These are phyloP conservation scores for Anas platyrhynchos DNA, from an alignment of 2,113 vertebrate species.

Conservation along the genomic window DNA sequence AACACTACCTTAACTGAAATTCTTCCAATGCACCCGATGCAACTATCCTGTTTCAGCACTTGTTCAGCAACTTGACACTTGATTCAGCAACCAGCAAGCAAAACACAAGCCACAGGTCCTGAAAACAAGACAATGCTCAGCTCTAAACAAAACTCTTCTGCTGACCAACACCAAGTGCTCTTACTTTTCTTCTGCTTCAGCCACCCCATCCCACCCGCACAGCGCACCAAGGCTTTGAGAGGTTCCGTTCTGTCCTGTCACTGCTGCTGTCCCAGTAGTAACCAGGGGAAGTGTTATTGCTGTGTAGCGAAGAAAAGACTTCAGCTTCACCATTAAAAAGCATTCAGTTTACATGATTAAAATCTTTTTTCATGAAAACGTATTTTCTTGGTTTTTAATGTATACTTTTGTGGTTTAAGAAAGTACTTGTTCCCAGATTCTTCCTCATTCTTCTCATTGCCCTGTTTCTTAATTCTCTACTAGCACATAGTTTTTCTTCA, in stretches of 20 bases:
- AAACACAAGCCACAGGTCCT: rapidly evolving
- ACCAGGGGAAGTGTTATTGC: background rate
- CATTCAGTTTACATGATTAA: background rate
- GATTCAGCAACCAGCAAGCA: background rate
- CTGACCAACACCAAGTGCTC: background rate
- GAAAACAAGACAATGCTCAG: background rate
- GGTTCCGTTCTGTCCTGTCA: background rate
- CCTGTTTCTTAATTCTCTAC: background rate
- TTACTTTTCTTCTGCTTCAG: background rate
- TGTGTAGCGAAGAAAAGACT: background rate
- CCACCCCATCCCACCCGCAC: background rate
- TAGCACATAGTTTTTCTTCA: background rate
- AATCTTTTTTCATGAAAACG: background rate
- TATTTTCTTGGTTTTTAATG: background rate
- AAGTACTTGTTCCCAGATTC: background rate
- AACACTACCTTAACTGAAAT: background rate
- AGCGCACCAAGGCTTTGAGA: background rate
- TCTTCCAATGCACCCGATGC: background rate
- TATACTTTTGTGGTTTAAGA: background rate
- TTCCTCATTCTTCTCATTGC: background rate
- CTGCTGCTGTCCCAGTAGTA: background rate
- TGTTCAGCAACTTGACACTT: background rate
- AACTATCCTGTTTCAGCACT: background rate
- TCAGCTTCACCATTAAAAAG: background rate
- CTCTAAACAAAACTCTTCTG: background rate